phyloP scores from a whole-genome alignment of 2,888 invertebrate species.

The Villa cingulata region DNA sequence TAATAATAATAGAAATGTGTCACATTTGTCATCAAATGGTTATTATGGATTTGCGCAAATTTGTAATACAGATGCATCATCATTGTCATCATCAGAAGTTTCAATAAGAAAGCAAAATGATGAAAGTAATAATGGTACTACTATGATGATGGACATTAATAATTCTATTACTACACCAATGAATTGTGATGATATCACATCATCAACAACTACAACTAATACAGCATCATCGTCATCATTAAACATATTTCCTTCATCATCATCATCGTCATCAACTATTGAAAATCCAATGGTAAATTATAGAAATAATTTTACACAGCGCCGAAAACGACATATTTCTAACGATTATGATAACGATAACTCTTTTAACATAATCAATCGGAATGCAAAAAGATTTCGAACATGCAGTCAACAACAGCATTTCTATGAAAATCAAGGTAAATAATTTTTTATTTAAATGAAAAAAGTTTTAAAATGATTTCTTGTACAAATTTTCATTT shows the following conservation, averaged over 20 bases:
- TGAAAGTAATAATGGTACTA: no score
- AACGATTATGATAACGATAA: background rate
- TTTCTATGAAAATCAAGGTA: background rate
- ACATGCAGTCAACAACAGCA: background rate
- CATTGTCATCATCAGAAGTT: background rate
- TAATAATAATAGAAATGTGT: constrained; percentile 13
- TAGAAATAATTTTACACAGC: no score
- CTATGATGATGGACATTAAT: no score
- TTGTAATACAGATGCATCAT: background rate
- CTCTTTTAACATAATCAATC: background rate
- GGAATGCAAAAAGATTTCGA: background rate
- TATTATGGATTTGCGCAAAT: constrained; percentile 27
- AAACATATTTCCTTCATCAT: no score
- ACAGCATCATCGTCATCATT: background rate
- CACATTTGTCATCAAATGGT: constrained; percentile 27
- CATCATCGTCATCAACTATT: no score
- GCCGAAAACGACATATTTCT: background rate
- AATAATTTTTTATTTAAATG: background rate
- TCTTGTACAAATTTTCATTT: no score
- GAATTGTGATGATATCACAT: no score
- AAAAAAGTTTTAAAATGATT: no score
- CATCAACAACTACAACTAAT: background rate
- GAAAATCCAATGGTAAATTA: no score
- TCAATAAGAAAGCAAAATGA: no score
- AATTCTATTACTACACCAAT: no score